Conservation (phyloP, 2,888 invertebrate genomes). For the Chrysolina americana region DNA sequence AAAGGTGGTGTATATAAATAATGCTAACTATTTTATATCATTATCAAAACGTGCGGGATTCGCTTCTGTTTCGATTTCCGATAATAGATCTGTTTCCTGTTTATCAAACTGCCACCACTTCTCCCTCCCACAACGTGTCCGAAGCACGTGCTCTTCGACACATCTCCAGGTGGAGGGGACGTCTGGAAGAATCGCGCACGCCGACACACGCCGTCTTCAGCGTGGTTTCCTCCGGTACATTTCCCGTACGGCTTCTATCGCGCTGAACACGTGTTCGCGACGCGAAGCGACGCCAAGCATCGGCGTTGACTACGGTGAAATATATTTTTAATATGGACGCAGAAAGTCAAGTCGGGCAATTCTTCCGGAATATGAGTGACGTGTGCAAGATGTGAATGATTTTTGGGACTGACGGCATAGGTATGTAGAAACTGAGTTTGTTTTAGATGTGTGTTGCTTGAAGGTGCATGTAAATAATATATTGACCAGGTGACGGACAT, state of each 20-base stretch:
- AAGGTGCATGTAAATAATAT: not conserved
- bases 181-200: slow-evolving; percentile 7
- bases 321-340: not conserved
- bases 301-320: not conserved
- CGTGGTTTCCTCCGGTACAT: slow-evolving; percentile 29
- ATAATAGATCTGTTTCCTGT: not conserved
- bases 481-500: not conserved
- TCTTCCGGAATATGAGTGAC: slow-evolving; percentile 3
- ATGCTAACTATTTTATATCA: no score
- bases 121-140: not conserved
- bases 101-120: not conserved
- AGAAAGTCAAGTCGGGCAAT: not conserved
- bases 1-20: no score
- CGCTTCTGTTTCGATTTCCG: no score
- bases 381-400: not conserved
- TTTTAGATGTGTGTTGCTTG: not conserved
- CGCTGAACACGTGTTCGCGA: slow-evolving; percentile 36
- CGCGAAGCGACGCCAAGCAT: slow-evolving; percentile 3
- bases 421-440: not conserved
- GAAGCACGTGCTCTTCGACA: slow-evolving; percentile 29
- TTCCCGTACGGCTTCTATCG: slow-evolving; percentile 38
- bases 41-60: no score
- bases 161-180: slow-evolving; percentile 4
- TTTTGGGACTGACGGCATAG: not conserved
- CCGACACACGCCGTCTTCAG: slow-evolving; percentile 36